These are phyloP conservation scores for Pangasius djambal DNA, from an alignment of 2,797 vertebrate species.

Conservation along the genomic window DNA sequence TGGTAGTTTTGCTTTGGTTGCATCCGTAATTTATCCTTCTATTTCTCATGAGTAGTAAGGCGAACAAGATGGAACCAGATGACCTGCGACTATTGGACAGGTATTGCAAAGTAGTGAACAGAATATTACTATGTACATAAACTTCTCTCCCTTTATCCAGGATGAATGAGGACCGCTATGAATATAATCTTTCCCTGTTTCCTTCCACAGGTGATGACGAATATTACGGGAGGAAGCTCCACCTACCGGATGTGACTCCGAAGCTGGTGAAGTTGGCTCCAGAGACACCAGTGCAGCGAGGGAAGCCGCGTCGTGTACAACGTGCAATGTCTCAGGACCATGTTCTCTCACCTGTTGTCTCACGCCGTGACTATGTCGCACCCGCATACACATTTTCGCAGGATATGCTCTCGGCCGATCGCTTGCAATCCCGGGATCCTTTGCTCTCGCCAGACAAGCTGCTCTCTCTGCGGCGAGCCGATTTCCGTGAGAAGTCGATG, in stretches of 20 bases:
- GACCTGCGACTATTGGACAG: not conserved
- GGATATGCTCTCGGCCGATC: constrained; percentile 90
- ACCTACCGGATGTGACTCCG: constrained; percentile 84
- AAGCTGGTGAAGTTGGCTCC: constrained; percentile 77
- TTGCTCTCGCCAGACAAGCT: constrained; percentile 91
- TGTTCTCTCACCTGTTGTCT: constrained; percentile 78
- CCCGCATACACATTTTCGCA: constrained; percentile 81
- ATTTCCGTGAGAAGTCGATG: constrained; percentile 85
- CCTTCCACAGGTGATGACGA: constrained; percentile 85
- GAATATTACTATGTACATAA: not conserved
- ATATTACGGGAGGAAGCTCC: constrained; percentile 89
- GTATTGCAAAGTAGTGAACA: not conserved
- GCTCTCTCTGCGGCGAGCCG: constrained; percentile 83
- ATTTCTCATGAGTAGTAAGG: not conserved
- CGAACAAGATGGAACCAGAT: not conserved
- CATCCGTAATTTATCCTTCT: not conserved
- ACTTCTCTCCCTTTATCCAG: not conserved
- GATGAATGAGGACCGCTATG: not conserved
- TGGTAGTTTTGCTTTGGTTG: not conserved
- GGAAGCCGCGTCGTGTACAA: constrained; percentile 77
- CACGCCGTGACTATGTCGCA: constrained; percentile 76
- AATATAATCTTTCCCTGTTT: not conserved
- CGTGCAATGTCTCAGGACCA: constrained; percentile 83
- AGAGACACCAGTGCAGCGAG: constrained; percentile 63
- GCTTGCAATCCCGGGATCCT: constrained; percentile 94